Evolutionary conservation across 2,113 vertebrate species (phyloP).

Genomic region (Lophotis ruficrista): DNA sequence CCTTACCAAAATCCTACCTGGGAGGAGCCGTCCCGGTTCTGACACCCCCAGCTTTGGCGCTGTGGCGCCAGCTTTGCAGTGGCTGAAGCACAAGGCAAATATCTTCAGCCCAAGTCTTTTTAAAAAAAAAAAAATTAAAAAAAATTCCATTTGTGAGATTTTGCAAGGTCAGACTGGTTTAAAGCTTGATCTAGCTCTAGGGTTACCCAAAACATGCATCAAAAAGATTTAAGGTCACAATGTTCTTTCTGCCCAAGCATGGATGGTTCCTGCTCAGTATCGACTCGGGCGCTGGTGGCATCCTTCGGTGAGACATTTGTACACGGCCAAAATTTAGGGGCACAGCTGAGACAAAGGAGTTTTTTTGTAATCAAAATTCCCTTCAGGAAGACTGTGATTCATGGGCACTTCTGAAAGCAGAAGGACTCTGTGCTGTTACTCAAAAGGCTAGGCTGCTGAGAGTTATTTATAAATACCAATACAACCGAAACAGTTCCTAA

Average conservation of each 20-base stretch:
- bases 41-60: neutral
- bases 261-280: neutral
- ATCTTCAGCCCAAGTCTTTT: neutral
- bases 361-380: constrained; percentile 45
- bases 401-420: constrained; percentile 19
- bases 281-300: neutral
- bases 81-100: neutral
- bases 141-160: neutral
- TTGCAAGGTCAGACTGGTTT: accelerated
- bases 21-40: accelerated
- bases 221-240: neutral
- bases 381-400: constrained; percentile 15
- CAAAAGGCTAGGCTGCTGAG: constrained; percentile 8
- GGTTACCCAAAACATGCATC: accelerated
- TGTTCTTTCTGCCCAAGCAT: neutral
- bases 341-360: constrained; percentile 7
- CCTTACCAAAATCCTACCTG: accelerated
- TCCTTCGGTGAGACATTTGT: neutral
- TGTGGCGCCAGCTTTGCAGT: neutral
- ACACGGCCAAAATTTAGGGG: neutral
- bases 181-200: neutral
- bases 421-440: constrained; percentile 19
- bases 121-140: neutral
- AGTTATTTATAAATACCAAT: constrained; percentile 51
- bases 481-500: constrained; percentile 17